Conservation (phyloP, 2,113 vertebrate genomes). For the Corythoichthys intestinalis region DNA sequence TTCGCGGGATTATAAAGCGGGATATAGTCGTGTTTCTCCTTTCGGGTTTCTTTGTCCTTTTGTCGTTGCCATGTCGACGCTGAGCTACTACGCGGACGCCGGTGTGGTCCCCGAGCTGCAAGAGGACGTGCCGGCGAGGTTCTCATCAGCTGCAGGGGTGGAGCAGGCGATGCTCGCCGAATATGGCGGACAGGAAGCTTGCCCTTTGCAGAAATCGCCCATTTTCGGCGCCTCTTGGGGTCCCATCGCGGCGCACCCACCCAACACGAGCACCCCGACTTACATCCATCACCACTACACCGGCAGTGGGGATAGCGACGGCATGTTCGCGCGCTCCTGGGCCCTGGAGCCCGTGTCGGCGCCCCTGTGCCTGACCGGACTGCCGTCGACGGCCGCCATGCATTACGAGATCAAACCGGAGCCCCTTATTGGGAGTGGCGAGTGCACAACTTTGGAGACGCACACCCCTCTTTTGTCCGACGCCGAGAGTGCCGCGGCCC, state of each 20-base stretch:
- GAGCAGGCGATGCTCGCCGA: conserved; percentile 80
- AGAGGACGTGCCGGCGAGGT: conserved; percentile 86
- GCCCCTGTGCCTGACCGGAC: conserved; percentile 89
- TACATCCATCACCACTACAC: conserved; percentile 87
- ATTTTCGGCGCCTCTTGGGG: conserved; percentile 91
- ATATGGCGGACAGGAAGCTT: conserved; percentile 89
- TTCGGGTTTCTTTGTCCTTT: background rate
- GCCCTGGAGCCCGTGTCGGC: conserved; percentile 86
- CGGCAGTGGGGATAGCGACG: conserved; percentile 82
- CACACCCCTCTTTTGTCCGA: conserved; percentile 90
- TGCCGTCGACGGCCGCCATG: conserved; percentile 82
- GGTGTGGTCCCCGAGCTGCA: conserved; percentile 82
- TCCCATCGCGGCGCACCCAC: conserved; percentile 80
- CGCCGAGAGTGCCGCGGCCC: conserved; percentile 83
- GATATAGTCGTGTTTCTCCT: background rate
- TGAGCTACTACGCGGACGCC: conserved; percentile 91
- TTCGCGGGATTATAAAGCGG: conserved; percentile 45
- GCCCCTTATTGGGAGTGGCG: conserved; percentile 82
- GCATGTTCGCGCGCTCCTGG: conserved; percentile 95
- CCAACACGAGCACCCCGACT: conserved; percentile 78
- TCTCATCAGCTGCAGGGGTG: conserved; percentile 76
- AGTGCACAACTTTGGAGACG: conserved; percentile 85
- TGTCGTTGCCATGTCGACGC: conserved; percentile 79
- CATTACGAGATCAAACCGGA: conserved; percentile 95
- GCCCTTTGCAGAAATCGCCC: conserved; percentile 91